phyloP scores from a whole-genome alignment of 2,797 vertebrate species.

The Danio choprae region DNA sequence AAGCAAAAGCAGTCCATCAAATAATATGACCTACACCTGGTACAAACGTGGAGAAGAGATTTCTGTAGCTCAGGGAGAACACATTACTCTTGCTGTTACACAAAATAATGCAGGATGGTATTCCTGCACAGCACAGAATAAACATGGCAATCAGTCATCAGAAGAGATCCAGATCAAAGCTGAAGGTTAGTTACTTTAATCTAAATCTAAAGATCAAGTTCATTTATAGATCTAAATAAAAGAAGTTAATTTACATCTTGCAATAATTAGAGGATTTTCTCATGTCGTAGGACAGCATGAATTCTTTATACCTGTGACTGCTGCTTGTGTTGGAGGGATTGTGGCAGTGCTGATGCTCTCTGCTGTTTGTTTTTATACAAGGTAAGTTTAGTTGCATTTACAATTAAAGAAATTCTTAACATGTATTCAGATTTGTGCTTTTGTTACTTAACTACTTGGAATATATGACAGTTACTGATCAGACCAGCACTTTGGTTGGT shows the following conservation, averaged over 20 bases:
- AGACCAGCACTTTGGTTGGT: too few species aligned
- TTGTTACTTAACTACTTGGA: too few species aligned
- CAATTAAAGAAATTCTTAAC: too few species aligned
- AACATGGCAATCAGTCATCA: not conserved
- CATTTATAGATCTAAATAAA: not conserved
- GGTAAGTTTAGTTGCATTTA: not conserved
- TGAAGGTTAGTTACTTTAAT: too few species aligned
- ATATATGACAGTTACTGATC: too few species aligned
- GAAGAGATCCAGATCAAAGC: too few species aligned
- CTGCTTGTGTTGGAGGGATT: not conserved
- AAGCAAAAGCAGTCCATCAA: conserved; percentile 69
- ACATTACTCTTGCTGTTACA: conserved; percentile 47
- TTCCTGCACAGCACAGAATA: conserved; percentile 60
- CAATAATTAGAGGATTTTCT: not conserved
- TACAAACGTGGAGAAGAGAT: conserved; percentile 40
- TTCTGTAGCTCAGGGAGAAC: not conserved
- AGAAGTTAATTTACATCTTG: not conserved
- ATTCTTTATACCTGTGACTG: not conserved
- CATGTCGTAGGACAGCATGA: not conserved
- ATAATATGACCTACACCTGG: conserved; percentile 65
- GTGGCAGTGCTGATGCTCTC: not conserved
- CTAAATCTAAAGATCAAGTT: not conserved
- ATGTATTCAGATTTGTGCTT: too few species aligned
- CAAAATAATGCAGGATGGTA: conserved; percentile 52
- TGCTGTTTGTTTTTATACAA: not conserved